phyloP scores from a whole-genome alignment of 2,888 invertebrate species.

The Napeogenes sylphis region DNA sequence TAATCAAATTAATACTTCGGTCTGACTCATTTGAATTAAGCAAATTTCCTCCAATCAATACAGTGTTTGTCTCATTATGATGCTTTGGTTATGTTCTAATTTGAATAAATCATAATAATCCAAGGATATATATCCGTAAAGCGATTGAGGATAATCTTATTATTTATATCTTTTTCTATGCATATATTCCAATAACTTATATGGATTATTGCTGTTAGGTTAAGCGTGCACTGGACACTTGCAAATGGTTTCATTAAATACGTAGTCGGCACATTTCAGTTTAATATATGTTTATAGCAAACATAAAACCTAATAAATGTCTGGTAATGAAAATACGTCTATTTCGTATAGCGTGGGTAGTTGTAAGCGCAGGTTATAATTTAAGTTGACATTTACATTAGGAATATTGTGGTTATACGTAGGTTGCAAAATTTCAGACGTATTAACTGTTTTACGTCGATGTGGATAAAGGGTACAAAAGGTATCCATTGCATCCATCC shows the following conservation, averaged over 20 bases:
- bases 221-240: not conserved
- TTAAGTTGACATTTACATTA: slow-evolving; percentile 19
- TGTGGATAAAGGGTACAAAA: no score
- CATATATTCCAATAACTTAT: no score
- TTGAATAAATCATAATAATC: not conserved
- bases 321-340: slow-evolving; percentile 14
- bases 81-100: slow-evolving; percentile 27
- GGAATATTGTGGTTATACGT: slow-evolving; percentile 4
- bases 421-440: not conserved
- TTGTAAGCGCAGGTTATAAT: slow-evolving; percentile 18
- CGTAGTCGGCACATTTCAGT: not conserved
- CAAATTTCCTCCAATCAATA: slow-evolving; percentile 37
- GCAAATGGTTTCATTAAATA: slow-evolving; percentile 3
- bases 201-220: no score
- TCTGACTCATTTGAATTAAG: slow-evolving; percentile 33
- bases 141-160: no score
- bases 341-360: slow-evolving; percentile 18
- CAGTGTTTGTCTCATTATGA: slow-evolving; percentile 53
- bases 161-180: no score
- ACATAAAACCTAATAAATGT: slow-evolving; percentile 3
- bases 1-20: slow-evolving; percentile 55
- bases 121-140: no score
- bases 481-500: no score
- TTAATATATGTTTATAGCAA: slow-evolving; percentile 1
- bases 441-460: no score